Base-by-base conservation (phyloP, 1,140 invertebrate genomes). In the Drosophila pachea region DNA sequence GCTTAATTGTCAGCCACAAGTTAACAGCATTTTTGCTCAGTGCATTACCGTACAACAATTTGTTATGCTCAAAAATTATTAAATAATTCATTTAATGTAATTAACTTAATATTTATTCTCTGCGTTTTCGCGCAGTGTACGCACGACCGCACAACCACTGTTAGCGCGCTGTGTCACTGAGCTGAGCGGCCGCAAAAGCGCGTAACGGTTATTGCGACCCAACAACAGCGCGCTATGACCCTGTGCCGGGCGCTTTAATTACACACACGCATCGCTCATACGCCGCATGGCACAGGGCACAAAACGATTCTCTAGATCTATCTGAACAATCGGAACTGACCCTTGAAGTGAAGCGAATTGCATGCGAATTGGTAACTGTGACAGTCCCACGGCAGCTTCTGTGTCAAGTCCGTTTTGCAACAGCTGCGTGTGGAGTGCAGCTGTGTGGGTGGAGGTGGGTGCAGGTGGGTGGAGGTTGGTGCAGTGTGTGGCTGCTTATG, bases 211-310 rank as follows among this genome's bases (percentile, higher is more conserved):
- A 66, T 65, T 54, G 45, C 22, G 22, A 12, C 22, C 40, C 40
- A 43, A 14, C 22, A 22, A 22, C 22, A 5, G 14, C 40, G 0
- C 72, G 45, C 50, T 55, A 36, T 77, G 68, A 83, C 78, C 78
- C 78, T 84, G 78, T 61, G 35, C 68, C 52, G 52, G 22, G 69
- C 68, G 12, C 68, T 83, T 83, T 78, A 72, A 84, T 83, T 83
- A 83, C 78, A 66, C 54, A 42, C 68, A 66, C 22, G 22, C 62
- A 66, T 59, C 54, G 50, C 65, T 56, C 78, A 76, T 76, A 81
- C 77, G 77, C 61, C 77, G 59, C 29, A 78, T 81, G 68, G 61
- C 60, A 72, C 78, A n/a, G n/a, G n/a, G 74, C 45, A 12, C 5
- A 16, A 14, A 22, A 22, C 1, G 22, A 22, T 22, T 22, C 22